These are phyloP conservation scores for Leptinotarsa undecemlineata DNA, from an alignment of 1,140 invertebrate genomes.

Conservation along the genomic window DNA sequence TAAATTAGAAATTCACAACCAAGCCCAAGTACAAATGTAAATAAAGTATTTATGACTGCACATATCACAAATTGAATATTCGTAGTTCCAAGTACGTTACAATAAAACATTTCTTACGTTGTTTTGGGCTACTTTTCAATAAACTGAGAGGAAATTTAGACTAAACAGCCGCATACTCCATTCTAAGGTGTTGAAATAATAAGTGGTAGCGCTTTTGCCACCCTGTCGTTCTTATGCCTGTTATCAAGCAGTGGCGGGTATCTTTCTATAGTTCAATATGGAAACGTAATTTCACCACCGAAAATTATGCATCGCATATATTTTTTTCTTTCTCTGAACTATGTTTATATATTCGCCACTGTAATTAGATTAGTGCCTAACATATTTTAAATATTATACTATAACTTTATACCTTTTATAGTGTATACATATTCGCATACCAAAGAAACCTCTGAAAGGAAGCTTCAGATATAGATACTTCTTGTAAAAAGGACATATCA, in stretches of 20 bases:
- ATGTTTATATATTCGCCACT: background rate
- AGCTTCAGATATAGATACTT: slow-evolving; percentile 35
- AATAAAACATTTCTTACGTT: no score
- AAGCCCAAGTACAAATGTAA: no score
- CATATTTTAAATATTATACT: slow-evolving; percentile 41
- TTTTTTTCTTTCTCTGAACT: background rate
- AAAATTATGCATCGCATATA: background rate
- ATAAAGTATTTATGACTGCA: no score
- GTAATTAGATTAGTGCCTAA: slow-evolving; percentile 49
- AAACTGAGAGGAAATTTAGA: slow-evolving; percentile 20
- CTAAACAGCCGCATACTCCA: slow-evolving; percentile 32
- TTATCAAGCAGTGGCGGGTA: slow-evolving; percentile 20
- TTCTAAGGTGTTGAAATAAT: slow-evolving; percentile 34
- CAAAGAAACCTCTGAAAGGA: slow-evolving; percentile 21
- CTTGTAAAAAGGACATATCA: slow-evolving; percentile 36
- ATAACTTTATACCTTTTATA: slow-evolving; percentile 39
- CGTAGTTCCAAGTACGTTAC: no score
- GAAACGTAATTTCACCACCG: no score
- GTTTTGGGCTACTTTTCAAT: background rate
- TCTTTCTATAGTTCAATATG: background rate
- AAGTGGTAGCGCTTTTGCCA: slow-evolving; percentile 40
- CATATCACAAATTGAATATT: no score
- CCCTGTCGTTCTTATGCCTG: slow-evolving; percentile 46
- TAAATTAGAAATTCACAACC: no score
- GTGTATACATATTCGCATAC: slow-evolving; percentile 20